phyloP scores from a whole-genome alignment of 2,888 invertebrate genomes.

The Pyrocoelia pectoralis region DNA sequence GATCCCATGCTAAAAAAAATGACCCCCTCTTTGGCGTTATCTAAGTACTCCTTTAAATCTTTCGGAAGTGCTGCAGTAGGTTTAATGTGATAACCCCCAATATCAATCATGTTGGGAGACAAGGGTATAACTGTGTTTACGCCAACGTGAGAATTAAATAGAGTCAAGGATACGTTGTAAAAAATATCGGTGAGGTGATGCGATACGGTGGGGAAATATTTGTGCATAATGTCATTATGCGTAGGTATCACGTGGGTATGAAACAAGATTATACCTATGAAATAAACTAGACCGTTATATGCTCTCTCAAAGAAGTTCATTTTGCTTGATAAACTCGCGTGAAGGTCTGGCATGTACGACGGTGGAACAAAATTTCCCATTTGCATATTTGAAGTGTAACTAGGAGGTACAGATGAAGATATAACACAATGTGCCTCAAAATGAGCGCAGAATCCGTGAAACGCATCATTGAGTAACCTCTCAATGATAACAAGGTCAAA shows the following conservation, averaged over 20 bases:
- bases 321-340: slow-evolving; percentile 55
- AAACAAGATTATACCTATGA: slow-evolving; percentile 39
- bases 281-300: slow-evolving; percentile 59
- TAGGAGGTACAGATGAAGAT: slow-evolving; percentile 56
- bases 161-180: slow-evolving; percentile 46
- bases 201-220: slow-evolving; percentile 48
- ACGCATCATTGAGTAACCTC: slow-evolving; percentile 60
- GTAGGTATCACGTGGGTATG: slow-evolving; percentile 46
- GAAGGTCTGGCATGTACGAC: slow-evolving; percentile 61
- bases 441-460: slow-evolving; percentile 52
- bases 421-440: slow-evolving; percentile 51
- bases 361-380: slow-evolving; percentile 60
- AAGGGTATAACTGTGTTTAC: slow-evolving; percentile 60
- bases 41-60: slow-evolving; percentile 60
- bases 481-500: slow-evolving; percentile 53
- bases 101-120: slow-evolving; percentile 54
- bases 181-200: slow-evolving; percentile 43
- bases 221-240: slow-evolving; percentile 46
- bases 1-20: slow-evolving; percentile 69
- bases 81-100: slow-evolving; percentile 64
- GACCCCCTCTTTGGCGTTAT: slow-evolving; percentile 62
- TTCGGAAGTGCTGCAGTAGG: slow-evolving; percentile 42
- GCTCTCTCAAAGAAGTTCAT: slow-evolving; percentile 65
- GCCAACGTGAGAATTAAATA: slow-evolving; percentile 60
- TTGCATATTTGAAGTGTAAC: slow-evolving; percentile 58